A percentile compares a stretch with the other conserved stretches of the same genome.
Conservation (phyloP, 2,797 vertebrate genomes). For the Diplodus sargus region DNA sequence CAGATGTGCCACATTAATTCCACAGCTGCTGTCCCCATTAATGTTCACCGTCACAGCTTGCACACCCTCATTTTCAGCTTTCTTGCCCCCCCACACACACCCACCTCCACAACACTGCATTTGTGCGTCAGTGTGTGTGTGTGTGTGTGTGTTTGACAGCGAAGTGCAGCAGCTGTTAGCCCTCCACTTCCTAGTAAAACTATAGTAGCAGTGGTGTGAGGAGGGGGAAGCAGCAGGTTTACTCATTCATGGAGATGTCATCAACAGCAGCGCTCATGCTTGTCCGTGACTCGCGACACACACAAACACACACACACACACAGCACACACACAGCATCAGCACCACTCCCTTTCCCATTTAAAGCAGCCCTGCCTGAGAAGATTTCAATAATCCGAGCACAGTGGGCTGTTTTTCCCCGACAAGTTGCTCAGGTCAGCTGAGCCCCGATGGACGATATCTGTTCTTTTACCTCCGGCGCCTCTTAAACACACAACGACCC, state of each 20-base stretch:
- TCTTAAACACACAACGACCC: neutral
- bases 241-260: conserved; percentile 75
- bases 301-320: conserved; percentile 28
- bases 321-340: conserved; percentile 20
- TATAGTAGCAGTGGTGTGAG: conserved; percentile 68
- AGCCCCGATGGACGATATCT: conserved; percentile 52
- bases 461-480: conserved; percentile 28
- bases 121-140: conserved; percentile 11
- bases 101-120: conserved; percentile 10
- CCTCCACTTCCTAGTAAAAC: conserved; percentile 64
- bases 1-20: conserved; percentile 86
- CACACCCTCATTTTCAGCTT: conserved; percentile 72
- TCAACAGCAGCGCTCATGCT: conserved; percentile 71
- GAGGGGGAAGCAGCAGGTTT: conserved; percentile 65
- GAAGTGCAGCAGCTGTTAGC: conserved; percentile 71
- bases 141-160: conserved; percentile 29
- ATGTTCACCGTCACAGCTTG: conserved; percentile 82
- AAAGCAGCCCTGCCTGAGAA: conserved; percentile 70
- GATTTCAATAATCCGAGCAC: conserved; percentile 76
- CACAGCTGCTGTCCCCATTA: conserved; percentile 84
- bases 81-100: conserved; percentile 25
- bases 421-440: conserved; percentile 53
- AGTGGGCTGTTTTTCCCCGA: conserved; percentile 65
- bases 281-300: conserved; percentile 51
- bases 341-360: conserved; percentile 64